Conservation (phyloP, 2,113 vertebrate genomes). For the Peromyscus polionotus region DNA sequence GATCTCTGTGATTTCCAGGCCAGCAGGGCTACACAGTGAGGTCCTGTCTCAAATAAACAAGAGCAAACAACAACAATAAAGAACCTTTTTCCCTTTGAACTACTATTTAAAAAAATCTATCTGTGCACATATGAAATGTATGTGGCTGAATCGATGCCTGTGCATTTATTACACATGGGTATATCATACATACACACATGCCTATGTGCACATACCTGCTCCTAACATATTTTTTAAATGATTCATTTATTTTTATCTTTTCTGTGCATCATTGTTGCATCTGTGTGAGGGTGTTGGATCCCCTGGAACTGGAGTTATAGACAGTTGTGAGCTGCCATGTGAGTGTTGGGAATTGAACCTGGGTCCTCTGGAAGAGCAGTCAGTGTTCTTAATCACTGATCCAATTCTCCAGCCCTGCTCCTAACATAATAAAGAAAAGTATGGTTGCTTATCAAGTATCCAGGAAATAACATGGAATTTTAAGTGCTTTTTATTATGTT, state of each 20-base stretch:
- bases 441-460: conserved; percentile 3
- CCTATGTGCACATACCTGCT: neutral
- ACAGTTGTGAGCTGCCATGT: neutral
- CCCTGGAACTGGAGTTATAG: neutral
- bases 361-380: neutral
- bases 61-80: neutral
- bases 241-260: neutral
- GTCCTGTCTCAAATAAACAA: neutral
- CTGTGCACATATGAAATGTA: neutral
- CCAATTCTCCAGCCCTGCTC: neutral
- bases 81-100: neutral
- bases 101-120: neutral
- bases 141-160: neutral
- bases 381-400: neutral
- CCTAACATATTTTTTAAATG: neutral
- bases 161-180: neutral
- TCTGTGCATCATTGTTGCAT: neutral
- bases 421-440: neutral
- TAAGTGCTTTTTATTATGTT: neutral
- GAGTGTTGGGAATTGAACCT: neutral
- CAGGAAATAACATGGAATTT: conserved; percentile 12
- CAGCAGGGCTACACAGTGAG: too few relatives aligned
- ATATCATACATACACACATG: neutral
- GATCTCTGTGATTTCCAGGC: too few relatives aligned
- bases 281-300: neutral